A percentile compares a stretch with the other conserved stretches of the same genome.
Evolutionary conservation across 2,888 invertebrate genomes (phyloP).

Genomic region (Dyspetes luteomarginatus): DNA sequence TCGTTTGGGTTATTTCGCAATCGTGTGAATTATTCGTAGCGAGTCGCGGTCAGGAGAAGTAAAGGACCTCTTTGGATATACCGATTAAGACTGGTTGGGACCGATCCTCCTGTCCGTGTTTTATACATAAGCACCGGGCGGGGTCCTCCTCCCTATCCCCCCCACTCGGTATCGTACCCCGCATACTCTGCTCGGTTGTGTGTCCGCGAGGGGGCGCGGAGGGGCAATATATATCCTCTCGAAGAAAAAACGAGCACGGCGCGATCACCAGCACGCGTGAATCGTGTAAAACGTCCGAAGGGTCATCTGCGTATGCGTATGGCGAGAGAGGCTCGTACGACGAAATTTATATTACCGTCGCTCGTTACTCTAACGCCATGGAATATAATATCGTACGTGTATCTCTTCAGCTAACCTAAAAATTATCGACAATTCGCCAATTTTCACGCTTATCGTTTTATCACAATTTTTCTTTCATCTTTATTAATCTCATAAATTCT

Average conservation of each 20-base stretch:
- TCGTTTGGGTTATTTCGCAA: neutral
- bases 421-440: no score
- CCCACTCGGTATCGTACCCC: slow-evolving; percentile 33
- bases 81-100: slow-evolving; percentile 82
- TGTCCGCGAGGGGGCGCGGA: neutral
- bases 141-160: slow-evolving; percentile 71
- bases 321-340: neutral
- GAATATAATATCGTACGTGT: no score
- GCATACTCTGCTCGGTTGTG: slow-evolving; percentile 13
- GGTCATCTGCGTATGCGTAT: neutral
- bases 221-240: neutral
- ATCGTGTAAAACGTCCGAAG: neutral
- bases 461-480: no score
- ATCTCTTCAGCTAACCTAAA: no score
- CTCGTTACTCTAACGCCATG: neutral
- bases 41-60: slow-evolving; percentile 60
- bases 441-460: no score
- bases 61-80: slow-evolving; percentile 69
- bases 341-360: slow-evolving; percentile 14
- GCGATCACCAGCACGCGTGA: slow-evolving; percentile 31
- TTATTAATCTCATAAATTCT: neutral
- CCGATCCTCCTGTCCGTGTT: slow-evolving; percentile 77
- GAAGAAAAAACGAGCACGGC: slow-evolving; percentile 10
- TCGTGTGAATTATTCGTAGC: slow-evolving; percentile 23
- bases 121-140: slow-evolving; percentile 80